phyloP scores from a whole-genome alignment of 2,888 invertebrate species.

The Eupithecia inturbata region DNA sequence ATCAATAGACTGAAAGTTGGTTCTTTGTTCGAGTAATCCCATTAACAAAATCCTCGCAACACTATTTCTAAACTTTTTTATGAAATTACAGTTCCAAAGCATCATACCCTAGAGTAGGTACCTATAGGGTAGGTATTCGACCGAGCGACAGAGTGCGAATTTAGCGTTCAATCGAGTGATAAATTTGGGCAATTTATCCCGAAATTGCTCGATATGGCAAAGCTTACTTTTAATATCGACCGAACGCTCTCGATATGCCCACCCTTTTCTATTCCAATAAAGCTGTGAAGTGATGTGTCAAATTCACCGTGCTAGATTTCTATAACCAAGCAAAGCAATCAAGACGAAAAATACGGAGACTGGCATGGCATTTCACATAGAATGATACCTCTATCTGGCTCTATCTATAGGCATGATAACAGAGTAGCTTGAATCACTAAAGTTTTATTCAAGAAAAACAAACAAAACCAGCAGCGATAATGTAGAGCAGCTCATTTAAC shows the following conservation, averaged over 20 bases:
- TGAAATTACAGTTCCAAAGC: background rate
- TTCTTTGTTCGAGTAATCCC: background rate
- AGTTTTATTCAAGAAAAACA: no score
- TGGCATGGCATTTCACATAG: no score
- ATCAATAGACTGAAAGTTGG: conserved; percentile 41
- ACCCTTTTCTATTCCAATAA: conserved; percentile 12
- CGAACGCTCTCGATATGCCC: conserved; percentile 21
- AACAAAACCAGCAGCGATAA: no score
- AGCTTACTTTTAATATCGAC: conserved; percentile 47
- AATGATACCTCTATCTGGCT: no score
- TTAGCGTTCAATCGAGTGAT: conserved; percentile 64
- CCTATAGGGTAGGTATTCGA: conserved; percentile 22
- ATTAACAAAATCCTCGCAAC: background rate
- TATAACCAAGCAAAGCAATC: no score
- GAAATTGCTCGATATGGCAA: conserved; percentile 64
- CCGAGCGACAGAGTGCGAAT: conserved; percentile 52
- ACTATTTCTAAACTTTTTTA: background rate
- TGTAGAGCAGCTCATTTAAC: no score
- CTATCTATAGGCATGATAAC: no score
- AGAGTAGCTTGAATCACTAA: no score
- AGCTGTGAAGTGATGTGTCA: no score
- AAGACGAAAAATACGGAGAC: no score
- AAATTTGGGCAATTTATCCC: conserved; percentile 67
- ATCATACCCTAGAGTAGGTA: conserved; percentile 49
- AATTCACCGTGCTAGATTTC: no score